Conservation (phyloP, 2,113 vertebrate genomes). For the Piaya cayana region DNA sequence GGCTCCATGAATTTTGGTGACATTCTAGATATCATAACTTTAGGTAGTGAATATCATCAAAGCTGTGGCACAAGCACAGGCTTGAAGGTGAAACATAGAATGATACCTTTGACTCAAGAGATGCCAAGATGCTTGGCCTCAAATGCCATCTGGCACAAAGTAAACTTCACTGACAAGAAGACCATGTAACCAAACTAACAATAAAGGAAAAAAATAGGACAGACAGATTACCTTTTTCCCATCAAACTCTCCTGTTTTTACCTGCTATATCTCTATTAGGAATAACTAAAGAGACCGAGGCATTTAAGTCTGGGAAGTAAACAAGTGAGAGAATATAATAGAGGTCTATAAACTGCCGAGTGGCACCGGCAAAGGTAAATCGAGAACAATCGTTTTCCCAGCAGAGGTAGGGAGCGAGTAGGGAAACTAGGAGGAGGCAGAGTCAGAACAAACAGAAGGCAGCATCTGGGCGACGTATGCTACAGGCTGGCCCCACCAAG, state of each 20-base stretch:
- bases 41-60: not conserved
- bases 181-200: not conserved
- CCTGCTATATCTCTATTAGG: not conserved
- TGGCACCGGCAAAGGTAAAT: not conserved
- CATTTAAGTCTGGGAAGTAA: not conserved
- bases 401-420: not conserved
- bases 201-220: not conserved
- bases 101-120: not conserved
- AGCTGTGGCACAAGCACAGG: not conserved
- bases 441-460: not conserved
- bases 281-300: not conserved
- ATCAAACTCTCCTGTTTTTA: not conserved
- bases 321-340: not conserved
- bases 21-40: not conserved
- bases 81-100: not conserved
- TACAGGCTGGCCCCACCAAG: not conserved
- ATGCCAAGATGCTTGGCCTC: not conserved
- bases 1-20: not conserved
- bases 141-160: not conserved
- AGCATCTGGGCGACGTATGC: not conserved
- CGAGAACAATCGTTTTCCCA: not conserved
- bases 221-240: not conserved
- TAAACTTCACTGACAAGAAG: not conserved
- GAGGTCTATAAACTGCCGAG: not conserved
- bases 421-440: not conserved